Evolutionary conservation across 2,888 invertebrate genomes (phyloP).

Genomic region (Steinernema scapterisci): DNA sequence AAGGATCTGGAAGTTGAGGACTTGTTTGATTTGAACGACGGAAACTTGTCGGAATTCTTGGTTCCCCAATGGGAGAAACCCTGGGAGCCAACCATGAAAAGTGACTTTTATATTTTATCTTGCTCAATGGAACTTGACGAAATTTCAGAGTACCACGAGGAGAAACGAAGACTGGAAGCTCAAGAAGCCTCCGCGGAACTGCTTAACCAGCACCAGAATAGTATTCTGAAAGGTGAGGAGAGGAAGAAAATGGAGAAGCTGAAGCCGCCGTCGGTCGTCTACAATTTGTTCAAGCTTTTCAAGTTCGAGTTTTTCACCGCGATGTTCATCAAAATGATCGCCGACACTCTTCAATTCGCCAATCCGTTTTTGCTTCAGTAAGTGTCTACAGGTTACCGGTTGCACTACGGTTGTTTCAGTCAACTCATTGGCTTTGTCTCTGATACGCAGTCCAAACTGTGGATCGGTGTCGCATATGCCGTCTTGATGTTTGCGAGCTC

Average conservation of each 20-base stretch:
- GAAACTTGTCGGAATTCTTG: conserved; percentile 48
- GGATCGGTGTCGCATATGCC: conserved; percentile 61
- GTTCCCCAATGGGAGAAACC: conserved; percentile 52
- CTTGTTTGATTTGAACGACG: conserved; percentile 57
- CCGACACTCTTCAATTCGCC: conserved; percentile 77
- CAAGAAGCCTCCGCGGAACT: conserved; percentile 36
- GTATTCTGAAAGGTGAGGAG: background rate
- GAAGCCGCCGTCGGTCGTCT: conserved; percentile 78
- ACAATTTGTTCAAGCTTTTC: conserved; percentile 83
- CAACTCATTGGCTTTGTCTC: conserved; percentile 68
- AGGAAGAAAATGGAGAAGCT: conserved; percentile 31
- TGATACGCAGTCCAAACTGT: conserved; percentile 52
- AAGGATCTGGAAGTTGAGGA: conserved; percentile 57
- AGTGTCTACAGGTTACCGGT: conserved; percentile 62
- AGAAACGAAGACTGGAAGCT: conserved; percentile 37
- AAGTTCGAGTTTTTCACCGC: conserved; percentile 85
- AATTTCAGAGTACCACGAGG: conserved; percentile 39
- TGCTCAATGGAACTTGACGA: background rate
- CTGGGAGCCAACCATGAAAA: conserved; percentile 53
- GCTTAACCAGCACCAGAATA: conserved; percentile 32
- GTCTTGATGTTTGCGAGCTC: conserved; percentile 68
- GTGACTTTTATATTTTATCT: conserved; percentile 33
- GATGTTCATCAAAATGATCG: conserved; percentile 69
- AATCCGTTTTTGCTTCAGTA: conserved; percentile 87
- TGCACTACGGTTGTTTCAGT: conserved; percentile 59